Evolutionary conservation across 1,140 invertebrate species (phyloP).

Genomic region (Caligus rogercresseyi): DNA sequence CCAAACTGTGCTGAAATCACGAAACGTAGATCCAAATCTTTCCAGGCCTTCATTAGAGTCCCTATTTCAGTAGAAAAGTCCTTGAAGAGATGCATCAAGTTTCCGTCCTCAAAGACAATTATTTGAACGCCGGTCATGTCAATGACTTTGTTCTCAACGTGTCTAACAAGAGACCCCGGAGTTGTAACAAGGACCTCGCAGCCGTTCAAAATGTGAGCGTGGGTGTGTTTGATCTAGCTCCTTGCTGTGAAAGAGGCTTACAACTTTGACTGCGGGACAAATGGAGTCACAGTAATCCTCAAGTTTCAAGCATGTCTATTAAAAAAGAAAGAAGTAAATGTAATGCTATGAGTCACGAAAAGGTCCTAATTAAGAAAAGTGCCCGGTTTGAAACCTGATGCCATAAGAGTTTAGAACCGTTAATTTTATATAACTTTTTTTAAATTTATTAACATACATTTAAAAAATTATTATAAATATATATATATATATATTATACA

Average conservation of each 20-base stretch:
- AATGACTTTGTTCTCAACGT: not conserved
- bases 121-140: not conserved
- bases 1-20: not conserved
- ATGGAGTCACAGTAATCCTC: not conserved
- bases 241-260: not conserved
- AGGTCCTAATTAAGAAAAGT: too few species aligned
- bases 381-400: too few species aligned
- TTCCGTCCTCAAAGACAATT: not conserved
- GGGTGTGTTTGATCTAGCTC: not conserved
- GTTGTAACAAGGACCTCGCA: not conserved
- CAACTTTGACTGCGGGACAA: not conserved
- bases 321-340: not conserved
- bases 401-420: too few species aligned
- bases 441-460: too few species aligned
- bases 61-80: not conserved
- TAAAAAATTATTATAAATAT: too few species aligned
- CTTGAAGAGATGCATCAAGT: not conserved
- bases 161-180: not conserved
- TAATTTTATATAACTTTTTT: too few species aligned
- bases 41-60: not conserved
- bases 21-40: not conserved
- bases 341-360: not conserved
- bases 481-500: too few species aligned
- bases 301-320: not conserved
- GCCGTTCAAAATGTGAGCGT: not conserved